Conservation (phyloP, 2,888 invertebrate genomes). For the Drosophila pegasa region DNA sequence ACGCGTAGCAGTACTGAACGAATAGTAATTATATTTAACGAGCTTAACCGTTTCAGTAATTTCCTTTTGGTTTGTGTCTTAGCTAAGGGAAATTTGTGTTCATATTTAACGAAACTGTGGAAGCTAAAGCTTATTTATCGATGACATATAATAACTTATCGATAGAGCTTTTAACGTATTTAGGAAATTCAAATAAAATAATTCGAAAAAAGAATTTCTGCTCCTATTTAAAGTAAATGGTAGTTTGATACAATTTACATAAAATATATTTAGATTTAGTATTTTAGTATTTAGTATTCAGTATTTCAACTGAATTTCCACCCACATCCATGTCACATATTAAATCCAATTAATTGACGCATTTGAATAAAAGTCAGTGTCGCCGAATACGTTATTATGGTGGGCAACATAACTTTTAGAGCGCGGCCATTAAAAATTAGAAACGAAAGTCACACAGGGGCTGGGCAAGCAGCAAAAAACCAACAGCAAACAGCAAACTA, state of each 20-base stretch:
- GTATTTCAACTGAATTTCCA: neutral
- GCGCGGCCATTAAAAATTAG: slow-evolving; percentile 58
- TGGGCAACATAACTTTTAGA: slow-evolving; percentile 49
- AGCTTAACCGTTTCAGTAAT: neutral
- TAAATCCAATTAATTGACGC: slow-evolving; percentile 7
- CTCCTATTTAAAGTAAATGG: neutral
- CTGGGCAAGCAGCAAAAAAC: slow-evolving; percentile 26
- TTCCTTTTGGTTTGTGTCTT: neutral
- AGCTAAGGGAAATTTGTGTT: neutral
- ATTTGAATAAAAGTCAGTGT: slow-evolving; percentile 1
- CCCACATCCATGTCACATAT: neutral
- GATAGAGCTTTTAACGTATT: neutral
- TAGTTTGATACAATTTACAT: neutral
- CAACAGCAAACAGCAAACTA: slow-evolving; percentile 62
- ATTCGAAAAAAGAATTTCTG: neutral
- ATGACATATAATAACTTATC: neutral
- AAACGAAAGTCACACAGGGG: slow-evolving; percentile 28
- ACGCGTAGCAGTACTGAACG: neutral
- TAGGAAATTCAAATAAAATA: neutral
- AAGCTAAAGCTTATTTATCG: neutral
- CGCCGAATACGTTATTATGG: slow-evolving; percentile 21
- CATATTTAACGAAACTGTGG: neutral
- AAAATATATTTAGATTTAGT: neutral
- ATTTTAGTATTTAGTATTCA: no score
- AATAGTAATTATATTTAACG: neutral